Evolutionary conservation across 1,140 invertebrate species (phyloP).

Genomic region (Metopolophium dirhodum): DNA sequence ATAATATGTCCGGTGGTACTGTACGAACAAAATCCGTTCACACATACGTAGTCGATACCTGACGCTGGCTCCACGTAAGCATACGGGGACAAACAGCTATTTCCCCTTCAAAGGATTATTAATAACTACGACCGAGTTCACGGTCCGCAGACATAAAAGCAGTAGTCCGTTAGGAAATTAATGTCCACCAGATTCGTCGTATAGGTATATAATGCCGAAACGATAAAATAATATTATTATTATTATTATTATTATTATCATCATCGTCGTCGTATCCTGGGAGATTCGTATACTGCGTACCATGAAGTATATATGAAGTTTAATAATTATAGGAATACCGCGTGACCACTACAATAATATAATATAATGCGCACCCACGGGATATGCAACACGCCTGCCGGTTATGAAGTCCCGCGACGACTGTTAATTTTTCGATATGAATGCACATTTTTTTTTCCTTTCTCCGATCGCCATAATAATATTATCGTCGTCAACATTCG

Average conservation of each 20-base stretch:
- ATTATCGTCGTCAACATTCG: background rate
- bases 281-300: background rate
- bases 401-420: background rate
- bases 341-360: background rate
- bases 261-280: background rate
- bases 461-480: background rate
- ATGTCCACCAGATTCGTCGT: background rate
- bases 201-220: background rate
- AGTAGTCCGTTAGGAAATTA: background rate
- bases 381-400: background rate
- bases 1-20: background rate
- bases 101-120: background rate
- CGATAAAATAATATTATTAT: background rate
- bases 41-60: background rate
- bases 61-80: background rate
- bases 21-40: background rate
- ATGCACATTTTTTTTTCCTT: background rate
- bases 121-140: background rate
- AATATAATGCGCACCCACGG: background rate
- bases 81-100: background rate
- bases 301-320: background rate
- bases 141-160: background rate
- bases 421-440: conserved; percentile 11
- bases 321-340: background rate
- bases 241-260: background rate